Evolutionary conservation across 2,113 vertebrate species (phyloP), one percentile per base, ranked within the genome.

Genomic region (Strix aluco): DNA sequence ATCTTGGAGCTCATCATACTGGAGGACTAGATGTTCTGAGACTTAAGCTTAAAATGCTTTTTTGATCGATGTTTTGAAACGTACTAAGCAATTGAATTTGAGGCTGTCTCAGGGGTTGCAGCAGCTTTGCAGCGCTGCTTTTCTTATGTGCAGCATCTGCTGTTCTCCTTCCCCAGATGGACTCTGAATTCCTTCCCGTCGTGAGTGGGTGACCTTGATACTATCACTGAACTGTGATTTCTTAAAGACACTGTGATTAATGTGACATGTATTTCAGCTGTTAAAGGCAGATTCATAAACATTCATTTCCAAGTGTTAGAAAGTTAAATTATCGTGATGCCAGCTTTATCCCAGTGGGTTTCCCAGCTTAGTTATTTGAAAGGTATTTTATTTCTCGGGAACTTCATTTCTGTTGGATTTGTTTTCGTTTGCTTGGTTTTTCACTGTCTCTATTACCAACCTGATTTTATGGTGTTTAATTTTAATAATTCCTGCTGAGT

Each of bases 81-180:
- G 0, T 9, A 3, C 4, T 29, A 9, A 1, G 80, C 21, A 9
- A 0, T 12, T 49, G 27, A 22, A 6, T 54, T 36, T 12, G 47
- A 19, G 36, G 30, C 70, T 61, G 57, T 15, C 20, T 11, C 23
- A 17, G 18, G 15, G 7, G 20, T 20, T 36, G 40, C 29, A n/a
- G 3, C 83, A 57, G 36, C 25, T 88, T 80, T n/a, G 25, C 74
- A 7, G 3, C 1, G 4, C 75, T 69, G 38, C 47, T 15, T 23
- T 38, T 20, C 42, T 18, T 38, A 18, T 11, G 19, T 27, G 1
- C 19, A 0, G 20, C 4, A 1, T 32, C 27, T 59, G 55, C 82
- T 18, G 30, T 1, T 16, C 26, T 5, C 0, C 1, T 36, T 90
- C 44, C 54, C 22, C 55, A 34, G 46, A 5, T 2, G 1, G 27